Evolutionary conservation across 1,140 invertebrate species (phyloP), one percentile per base, ranked within the genome.

Genomic region (Formica exsecta): DNA sequence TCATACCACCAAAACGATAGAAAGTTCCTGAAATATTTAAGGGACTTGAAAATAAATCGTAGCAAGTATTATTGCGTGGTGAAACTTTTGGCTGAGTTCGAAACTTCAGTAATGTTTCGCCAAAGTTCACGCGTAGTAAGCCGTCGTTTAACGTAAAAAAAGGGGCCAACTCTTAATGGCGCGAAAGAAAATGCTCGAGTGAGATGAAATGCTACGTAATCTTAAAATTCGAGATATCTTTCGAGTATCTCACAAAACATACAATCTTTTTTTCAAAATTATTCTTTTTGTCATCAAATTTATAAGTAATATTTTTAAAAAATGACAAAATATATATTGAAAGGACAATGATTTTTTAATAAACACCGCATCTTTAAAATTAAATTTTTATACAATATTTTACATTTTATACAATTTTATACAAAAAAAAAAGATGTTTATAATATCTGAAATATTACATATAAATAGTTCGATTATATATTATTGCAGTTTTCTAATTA

Each of bases 21-120:
- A 83, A 83, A 83, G 79, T 83, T 83, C 54, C 29, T 83, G 68
- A 83, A 83, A 83, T 83, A 83, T 83, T 83, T 83, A 83, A 83
- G 79, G 19, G 57, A 83, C 79, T 83, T 83, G 79, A 74, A 83
- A 83, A 83, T 83, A 83, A 83, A 83, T 83, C 79, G 68, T 83
- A 22, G 68, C 79, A 61, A 73, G 79, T 83, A 83, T 83, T 83
- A 83, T 83, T 83, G 68, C 79, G 68, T 61, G 79, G 79, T 61
- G 66, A 73, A 83, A 83, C 79, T 83, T 74, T 74, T 29, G 13
- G 9, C 41, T 36, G 54, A 61, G 54, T 73, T 83, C 51, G 54
- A 36, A 83, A 83, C 68, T 83, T 48, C 54, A 8, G 38, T 74
- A 81, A 81, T 38, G 54, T 73, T 77, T 74, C 38, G 79, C n/a